Evolutionary conservation across 2,888 invertebrate species (phyloP), one percentile per base, ranked within the genome.

Genomic region (Physocephala rufipes): DNA sequence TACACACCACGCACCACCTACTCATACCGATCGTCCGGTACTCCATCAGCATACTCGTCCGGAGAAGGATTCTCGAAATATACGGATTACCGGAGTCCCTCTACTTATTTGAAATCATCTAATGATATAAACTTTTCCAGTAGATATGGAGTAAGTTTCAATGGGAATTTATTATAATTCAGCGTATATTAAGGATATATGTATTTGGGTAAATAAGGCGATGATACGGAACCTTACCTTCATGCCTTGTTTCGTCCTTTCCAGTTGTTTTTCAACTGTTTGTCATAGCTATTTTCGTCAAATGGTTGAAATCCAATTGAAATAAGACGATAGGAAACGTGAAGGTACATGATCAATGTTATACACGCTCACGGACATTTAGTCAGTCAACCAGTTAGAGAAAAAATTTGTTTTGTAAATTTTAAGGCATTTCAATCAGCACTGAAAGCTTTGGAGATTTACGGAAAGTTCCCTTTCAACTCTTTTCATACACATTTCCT

Each of bases 111-210:
- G 73, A 80, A 75, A 75, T 71, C 80, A 66, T 82, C 77, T 76
- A 82, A 85, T 86, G 85, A 85, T 84, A 78, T 85, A 84, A 78
- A 81, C 82, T 75, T 84, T 76, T 79, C 80, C 79, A 80, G 81
- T 82, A 83, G 86, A 85, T 85, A 82, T 83, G 85, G 86, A 85
- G 86, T 86, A 81, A 86, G 86, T 86, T 82, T n/a, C n/a, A n/a
- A n/a, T n/a, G 43, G 72, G 71, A 68, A 13, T 36, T 36, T 36
- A 7, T 36, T 36, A 7, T 36, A 36, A 36, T 36, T 36, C 36
- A 36, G 9, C 59, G 28, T 59, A 59, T n/a, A n/a, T n/a, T n/a
- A n/a, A n/a, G n/a, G n/a, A n/a, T n/a, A n/a, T n/a, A n/a, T n/a
- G n/a, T n/a, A n/a, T n/a, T n/a, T n/a, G n/a, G n/a, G n/a, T n/a